These are phyloP conservation scores for Microtus pennsylvanicus DNA, from an alignment of 2,113 vertebrate genomes.

Conservation along the genomic window DNA sequence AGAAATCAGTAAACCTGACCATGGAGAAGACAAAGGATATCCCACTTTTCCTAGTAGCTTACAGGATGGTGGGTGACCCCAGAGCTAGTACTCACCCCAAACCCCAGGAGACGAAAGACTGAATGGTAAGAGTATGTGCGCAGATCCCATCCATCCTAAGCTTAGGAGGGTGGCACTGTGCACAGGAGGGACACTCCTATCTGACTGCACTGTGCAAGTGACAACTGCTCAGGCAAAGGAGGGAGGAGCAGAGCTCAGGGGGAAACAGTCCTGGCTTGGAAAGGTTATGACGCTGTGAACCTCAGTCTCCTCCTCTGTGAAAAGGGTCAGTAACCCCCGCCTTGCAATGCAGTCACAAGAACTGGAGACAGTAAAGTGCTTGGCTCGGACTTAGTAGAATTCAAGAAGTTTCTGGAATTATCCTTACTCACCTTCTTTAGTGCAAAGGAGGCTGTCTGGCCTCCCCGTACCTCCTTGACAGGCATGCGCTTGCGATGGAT, in stretches of 20 bases:
- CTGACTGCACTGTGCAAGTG: not conserved
- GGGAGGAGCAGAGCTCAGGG: not conserved
- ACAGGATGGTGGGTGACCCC: not conserved
- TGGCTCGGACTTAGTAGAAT: not conserved
- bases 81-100: not conserved
- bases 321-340: not conserved
- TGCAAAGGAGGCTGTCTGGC: constrained; percentile 98
- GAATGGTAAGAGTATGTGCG: not conserved
- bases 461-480: constrained; percentile 97
- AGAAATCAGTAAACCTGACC: not conserved
- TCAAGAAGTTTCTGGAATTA: rapidly evolving
- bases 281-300: not conserved
- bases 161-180: not conserved
- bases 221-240: not conserved
- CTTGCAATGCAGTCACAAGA: not conserved
- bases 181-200: not conserved
- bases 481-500: constrained; percentile 99
- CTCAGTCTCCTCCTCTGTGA: not conserved
- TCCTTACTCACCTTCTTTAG: constrained; percentile 93
- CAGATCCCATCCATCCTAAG: not conserved
- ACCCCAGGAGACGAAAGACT: not conserved
- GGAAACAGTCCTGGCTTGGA: not conserved
- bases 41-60: not conserved
- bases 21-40: not conserved
- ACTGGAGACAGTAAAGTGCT: not conserved